Conservation (phyloP, 2,797 vertebrate genomes). For the Leucoraja ocellata region DNA sequence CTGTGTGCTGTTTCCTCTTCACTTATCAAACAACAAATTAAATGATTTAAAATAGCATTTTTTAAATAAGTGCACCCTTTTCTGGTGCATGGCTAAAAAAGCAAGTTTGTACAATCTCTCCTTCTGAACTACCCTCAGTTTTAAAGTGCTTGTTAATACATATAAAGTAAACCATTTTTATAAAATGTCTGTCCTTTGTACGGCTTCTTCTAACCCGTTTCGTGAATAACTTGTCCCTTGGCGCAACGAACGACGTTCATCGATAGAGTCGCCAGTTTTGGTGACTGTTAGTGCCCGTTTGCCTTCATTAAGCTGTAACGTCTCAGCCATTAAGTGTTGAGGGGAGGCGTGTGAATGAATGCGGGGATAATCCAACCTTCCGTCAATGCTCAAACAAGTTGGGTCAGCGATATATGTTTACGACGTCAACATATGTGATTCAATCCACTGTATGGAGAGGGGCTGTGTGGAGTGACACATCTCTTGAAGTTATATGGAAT, state of each 20-base stretch:
- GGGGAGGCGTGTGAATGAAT: too few relatives aligned
- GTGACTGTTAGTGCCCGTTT: background rate
- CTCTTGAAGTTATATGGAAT: too few relatives aligned
- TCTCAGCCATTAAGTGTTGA: background rate
- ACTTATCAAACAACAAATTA: constrained; percentile 12
- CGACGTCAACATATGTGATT: too few relatives aligned
- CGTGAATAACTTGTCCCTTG: background rate
- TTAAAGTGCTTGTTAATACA: constrained; percentile 34
- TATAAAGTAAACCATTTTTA: constrained; percentile 32
- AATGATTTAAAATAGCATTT: constrained; percentile 30
- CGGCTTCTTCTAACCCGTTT: background rate
- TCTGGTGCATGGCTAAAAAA: constrained; percentile 18
- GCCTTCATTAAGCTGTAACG: background rate
- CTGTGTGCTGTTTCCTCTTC: constrained; percentile 21
- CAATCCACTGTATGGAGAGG: too few relatives aligned
- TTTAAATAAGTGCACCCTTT: constrained; percentile 35
- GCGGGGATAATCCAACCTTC: background rate
- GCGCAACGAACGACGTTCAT: background rate
- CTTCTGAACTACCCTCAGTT: constrained; percentile 4
- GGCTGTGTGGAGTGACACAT: too few relatives aligned
- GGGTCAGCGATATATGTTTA: background rate
- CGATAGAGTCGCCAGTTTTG: background rate
- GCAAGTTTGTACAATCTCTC: constrained; percentile 34
- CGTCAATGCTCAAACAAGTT: background rate
- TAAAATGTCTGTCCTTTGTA: background rate